These are phyloP conservation scores for Clitarchus hookeri DNA, from an alignment of 2,888 invertebrate species.

Conservation along the genomic window DNA sequence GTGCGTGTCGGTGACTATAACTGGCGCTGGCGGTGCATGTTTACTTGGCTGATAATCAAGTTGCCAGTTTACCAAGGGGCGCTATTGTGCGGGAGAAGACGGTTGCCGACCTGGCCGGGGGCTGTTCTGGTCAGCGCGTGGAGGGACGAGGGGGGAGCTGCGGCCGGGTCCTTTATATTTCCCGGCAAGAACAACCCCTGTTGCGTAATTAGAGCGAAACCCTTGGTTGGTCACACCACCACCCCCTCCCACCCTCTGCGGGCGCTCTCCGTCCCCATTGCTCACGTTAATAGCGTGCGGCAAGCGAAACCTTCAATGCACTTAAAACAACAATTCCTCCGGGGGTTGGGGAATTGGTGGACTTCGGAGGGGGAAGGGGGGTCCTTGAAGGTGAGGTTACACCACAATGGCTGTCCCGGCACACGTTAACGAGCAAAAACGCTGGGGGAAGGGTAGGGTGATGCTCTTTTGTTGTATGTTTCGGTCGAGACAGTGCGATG, in stretches of 20 bases:
- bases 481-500: too few species aligned
- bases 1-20: too few species aligned
- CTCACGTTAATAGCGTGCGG: neutral
- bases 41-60: too few species aligned
- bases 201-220: constrained; percentile 8
- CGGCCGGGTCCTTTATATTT: neutral
- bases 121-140: neutral
- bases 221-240: neutral
- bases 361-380: neutral
- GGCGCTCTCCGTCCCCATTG: neutral
- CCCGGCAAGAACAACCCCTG: constrained; percentile 5
- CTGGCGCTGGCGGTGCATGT: too few species aligned
- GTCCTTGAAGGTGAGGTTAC: too few species aligned
- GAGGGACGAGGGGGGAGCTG: neutral
- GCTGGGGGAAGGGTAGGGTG: neutral
- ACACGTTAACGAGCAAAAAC: neutral
- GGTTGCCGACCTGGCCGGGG: neutral
- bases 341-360: too few species aligned
- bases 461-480: too few species aligned
- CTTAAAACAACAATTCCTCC: neutral
- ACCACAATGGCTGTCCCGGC: neutral
- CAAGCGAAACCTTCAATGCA: neutral
- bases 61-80: too few species aligned
- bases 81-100: neutral
- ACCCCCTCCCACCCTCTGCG: neutral